Base-by-base conservation (phyloP, 1,140 invertebrate species). In the Listronotus oregonensis region DNA sequence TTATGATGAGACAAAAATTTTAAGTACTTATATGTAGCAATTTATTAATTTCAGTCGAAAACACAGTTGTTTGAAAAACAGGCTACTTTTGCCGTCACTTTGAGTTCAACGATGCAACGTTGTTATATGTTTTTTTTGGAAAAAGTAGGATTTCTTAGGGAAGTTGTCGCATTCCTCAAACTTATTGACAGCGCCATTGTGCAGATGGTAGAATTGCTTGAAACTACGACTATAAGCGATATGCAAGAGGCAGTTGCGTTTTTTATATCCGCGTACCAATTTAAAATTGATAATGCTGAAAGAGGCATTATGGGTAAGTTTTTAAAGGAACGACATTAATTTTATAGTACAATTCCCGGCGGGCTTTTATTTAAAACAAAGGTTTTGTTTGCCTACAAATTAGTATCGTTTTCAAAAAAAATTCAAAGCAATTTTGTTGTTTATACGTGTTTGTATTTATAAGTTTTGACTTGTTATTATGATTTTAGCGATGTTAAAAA, bases 161-260 rank as follows among this genome's bases (percentile, higher is more conserved):
- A 73, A 34, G 63, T 66, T 10, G 70, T 71, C 0, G 21, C 42
- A 11, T 78, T 78, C 60, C 57, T 77, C 9, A 61, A 68, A 44
- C 37, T 71, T 9, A 59, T 77, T 46, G 62, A 72, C 21, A 43
- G 21, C 0, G 68, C 73, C 6, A 66, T 77, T 10, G 27, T 64
- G 56, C 47, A 61, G 9, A 75, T 74, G 69, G 52, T 64, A 3
- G 67, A 73, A 37, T 49, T 78, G 37, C 61, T 79, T 6, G 69
- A 74, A 32, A 73, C 75, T 0, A 58, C 69, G 8, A 65, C 52
- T 31, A 72, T 77, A 11, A 65, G 68, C 18, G 77, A 79, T 51
- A 72, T 75, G 68, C 70, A 76, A 8, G 76, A 73, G 56, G 76
- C 76, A 6, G 68, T 78, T 14, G 64, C 73, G 1, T 79, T 77